These are phyloP conservation scores for Penaeus indicus DNA, from an alignment of 1,140 invertebrate species.

Conservation along the genomic window DNA sequence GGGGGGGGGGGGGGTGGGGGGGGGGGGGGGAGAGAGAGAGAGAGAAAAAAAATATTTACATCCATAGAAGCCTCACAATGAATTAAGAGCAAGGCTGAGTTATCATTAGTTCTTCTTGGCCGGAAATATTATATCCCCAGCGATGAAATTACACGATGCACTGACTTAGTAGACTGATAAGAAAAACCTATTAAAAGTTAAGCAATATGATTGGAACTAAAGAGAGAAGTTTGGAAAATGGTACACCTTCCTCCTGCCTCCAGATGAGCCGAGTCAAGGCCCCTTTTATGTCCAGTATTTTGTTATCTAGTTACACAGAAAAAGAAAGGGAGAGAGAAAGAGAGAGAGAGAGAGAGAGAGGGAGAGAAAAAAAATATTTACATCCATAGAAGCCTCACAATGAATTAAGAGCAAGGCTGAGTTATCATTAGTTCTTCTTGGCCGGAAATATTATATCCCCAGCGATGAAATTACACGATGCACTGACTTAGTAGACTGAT, in stretches of 20 bases:
- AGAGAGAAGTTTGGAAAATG: slow-evolving; percentile 56
- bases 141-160: slow-evolving; percentile 64
- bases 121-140: slow-evolving; percentile 60
- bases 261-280: slow-evolving; percentile 23
- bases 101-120: slow-evolving; percentile 52
- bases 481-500: slow-evolving; percentile 64
- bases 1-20: too few species aligned
- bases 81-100: slow-evolving; percentile 21
- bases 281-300: too few species aligned
- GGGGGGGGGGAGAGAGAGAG: too few species aligned
- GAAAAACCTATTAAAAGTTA: slow-evolving; percentile 62
- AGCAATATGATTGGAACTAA: slow-evolving; percentile 59
- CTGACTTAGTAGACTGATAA: slow-evolving; percentile 64
- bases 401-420: slow-evolving; percentile 25
- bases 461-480: slow-evolving; percentile 62
- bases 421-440: slow-evolving; percentile 50
- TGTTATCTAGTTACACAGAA: too few species aligned
- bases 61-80: slow-evolving; percentile 2
- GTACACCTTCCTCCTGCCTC: slow-evolving; percentile 47
- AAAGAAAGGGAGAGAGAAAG: too few species aligned
- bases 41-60: not conserved
- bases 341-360: not conserved
- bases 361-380: not conserved
- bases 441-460: slow-evolving; percentile 61
- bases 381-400: not conserved